Base-by-base conservation (phyloP, 1,140 invertebrate genomes). In the Plectus sambesii region DNA sequence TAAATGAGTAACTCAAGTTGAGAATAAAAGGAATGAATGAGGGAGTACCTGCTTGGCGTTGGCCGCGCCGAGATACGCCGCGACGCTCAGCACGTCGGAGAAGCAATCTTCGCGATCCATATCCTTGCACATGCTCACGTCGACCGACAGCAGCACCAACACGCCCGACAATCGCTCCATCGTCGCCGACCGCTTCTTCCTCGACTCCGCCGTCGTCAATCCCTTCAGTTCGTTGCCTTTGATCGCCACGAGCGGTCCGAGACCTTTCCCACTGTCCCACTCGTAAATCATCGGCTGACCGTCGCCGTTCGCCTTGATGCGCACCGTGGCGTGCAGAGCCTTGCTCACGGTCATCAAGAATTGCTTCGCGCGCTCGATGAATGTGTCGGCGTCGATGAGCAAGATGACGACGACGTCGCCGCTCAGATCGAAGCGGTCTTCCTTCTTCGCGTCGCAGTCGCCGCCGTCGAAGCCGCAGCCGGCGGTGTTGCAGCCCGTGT, bases 381-480 rank as follows among this genome's bases (percentile, higher is more conserved):
- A 57, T 6, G 19, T 29, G 3, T 29, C 5, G 4, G 55, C 52
- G 23, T 43, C 25, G 8, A 38, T 42, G 15, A 22, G 24, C 2
- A 57, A 20, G 8, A 54, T 35, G 4, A 57, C 35, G 17, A 35
- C 51, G 19, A 54, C 33, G 12, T 43, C 17, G 9, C 43, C 42
- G 15, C 22, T 24, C 3, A 54, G 23, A 26, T 25, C 35, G n/a
- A 45, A 30, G n/a, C 25, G 23, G 15, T 30, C 40, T 23, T 43
- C 37, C 9, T 36, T 45, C 17, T 22, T 24, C 23, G 44, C 24
- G 6, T 55, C 25, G 24, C 54, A 56, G 30, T 56, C 54, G n/a
- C 54, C 54, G 36, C 54, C 60, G 37, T 62, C 60, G 42, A 49
- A 62, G 8, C 60, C 60, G 49, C 60, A 63, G 25, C 33, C 54